A percentile compares a stretch with the other conserved stretches of the same genome.
Conservation (phyloP, 2,797 vertebrate species). For the Diplodus sargus region DNA sequence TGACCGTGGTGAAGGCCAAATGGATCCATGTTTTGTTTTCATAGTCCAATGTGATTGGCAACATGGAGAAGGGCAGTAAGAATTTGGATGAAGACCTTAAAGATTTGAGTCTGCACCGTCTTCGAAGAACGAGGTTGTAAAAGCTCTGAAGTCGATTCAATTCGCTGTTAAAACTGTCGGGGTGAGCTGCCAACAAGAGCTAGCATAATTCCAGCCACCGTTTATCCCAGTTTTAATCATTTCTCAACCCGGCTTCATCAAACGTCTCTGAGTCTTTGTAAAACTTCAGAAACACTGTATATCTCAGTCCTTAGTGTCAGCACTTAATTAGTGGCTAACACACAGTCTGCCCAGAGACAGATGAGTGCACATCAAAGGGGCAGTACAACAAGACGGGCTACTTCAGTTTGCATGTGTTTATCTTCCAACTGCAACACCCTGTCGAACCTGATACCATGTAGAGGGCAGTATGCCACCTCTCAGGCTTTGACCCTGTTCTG, state of each 20-base stretch:
- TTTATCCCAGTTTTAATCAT: constrained; percentile 75
- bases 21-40: constrained; percentile 31
- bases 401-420: constrained; percentile 75
- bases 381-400: constrained; percentile 74
- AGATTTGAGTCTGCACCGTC: constrained; percentile 52
- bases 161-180: constrained; percentile 48
- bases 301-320: constrained; percentile 73
- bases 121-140: constrained; percentile 38
- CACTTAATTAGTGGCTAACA: constrained; percentile 84
- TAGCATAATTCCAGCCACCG: constrained; percentile 57
- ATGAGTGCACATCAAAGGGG: constrained; percentile 80
- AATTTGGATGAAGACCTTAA: constrained; percentile 39
- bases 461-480: constrained; percentile 50
- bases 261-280: constrained; percentile 71
- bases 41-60: constrained; percentile 17
- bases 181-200: constrained; percentile 54
- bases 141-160: constrained; percentile 56
- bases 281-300: constrained; percentile 73
- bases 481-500: constrained; percentile 45
- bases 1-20: constrained; percentile 8
- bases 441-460: constrained; percentile 41
- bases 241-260: constrained; percentile 68
- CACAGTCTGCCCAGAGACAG: constrained; percentile 77
- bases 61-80: constrained; percentile 2
- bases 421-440: constrained; percentile 47